Conservation (phyloP, 2,113 vertebrate genomes). For the Tachycineta bicolor region DNA sequence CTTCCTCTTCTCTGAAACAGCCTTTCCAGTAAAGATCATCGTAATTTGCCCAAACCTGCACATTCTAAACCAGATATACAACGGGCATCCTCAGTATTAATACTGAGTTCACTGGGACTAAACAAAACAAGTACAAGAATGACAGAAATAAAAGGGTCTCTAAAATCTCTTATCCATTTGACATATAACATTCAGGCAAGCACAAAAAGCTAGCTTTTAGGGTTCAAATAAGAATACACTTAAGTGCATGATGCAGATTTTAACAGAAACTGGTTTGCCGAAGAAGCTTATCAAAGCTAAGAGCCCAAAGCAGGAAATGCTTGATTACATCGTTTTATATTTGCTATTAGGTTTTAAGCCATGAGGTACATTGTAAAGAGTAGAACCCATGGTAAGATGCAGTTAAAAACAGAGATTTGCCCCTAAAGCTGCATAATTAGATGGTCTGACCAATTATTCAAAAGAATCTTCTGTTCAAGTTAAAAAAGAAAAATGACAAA, state of each 20-base stretch:
- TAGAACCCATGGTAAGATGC: background rate
- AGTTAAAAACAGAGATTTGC: background rate
- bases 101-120: background rate
- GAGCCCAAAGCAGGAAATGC: background rate
- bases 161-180: background rate
- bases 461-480: background rate
- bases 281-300: background rate
- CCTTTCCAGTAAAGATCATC: background rate
- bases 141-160: background rate
- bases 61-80: background rate
- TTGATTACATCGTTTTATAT: background rate
- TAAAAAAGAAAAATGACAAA: background rate
- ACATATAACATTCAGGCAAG: background rate
- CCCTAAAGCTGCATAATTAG: background rate
- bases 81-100: background rate
- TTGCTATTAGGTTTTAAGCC: background rate
- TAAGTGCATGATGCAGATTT: background rate
- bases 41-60: background rate
- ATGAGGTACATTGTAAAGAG: background rate
- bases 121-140: background rate
- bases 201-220: background rate
- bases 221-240: background rate
- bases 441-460: background rate
- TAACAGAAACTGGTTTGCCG: background rate
- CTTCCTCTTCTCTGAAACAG: background rate